A percentile compares a stretch with the other conserved stretches of the same genome.
These are phyloP conservation scores for Drosophila bunnanda DNA, from an alignment of 2,888 invertebrate species.

Conservation along the genomic window DNA sequence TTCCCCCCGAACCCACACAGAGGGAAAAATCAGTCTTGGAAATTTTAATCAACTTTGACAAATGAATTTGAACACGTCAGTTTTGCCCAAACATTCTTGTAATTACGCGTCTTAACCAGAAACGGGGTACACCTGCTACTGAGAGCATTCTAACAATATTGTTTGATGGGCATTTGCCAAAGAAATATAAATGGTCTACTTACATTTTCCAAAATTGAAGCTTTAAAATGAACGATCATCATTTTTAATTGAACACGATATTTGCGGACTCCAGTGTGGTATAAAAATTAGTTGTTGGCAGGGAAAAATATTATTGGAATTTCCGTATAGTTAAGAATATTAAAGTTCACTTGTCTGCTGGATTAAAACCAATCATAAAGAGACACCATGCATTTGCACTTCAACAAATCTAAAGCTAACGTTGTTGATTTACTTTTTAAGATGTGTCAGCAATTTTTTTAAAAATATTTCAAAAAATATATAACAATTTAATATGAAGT, in stretches of 20 bases:
- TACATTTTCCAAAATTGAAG: neutral
- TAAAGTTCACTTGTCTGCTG: neutral
- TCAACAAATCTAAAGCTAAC: neutral
- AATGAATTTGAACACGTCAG: slow-evolving; percentile 2
- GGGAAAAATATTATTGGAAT: neutral
- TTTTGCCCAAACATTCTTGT: neutral
- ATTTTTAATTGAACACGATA: neutral
- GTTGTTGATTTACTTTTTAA: too few relatives aligned
- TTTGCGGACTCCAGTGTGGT: neutral
- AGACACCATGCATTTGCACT: neutral
- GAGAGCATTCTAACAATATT: neutral
- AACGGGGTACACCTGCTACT: neutral
- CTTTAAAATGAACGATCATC: neutral
- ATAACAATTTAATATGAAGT: too few relatives aligned
- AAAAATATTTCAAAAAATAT: too few relatives aligned
- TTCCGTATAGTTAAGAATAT: neutral
- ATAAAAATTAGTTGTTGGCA: neutral
- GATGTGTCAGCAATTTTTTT: neutral
- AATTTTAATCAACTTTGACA: slow-evolving; percentile 7
- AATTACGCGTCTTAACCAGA: slow-evolving; percentile 5
- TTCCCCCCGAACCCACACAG: slow-evolving; percentile 3
- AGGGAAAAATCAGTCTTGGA: slow-evolving; percentile 7
- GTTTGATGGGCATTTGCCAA: neutral
- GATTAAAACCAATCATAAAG: neutral
- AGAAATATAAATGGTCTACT: neutral